Percentiles rank a stretch among this genome's conserved stretches.
Conservation (phyloP, 1,140 invertebrate species). For the Stenopsyche tienmushanensis region DNA sequence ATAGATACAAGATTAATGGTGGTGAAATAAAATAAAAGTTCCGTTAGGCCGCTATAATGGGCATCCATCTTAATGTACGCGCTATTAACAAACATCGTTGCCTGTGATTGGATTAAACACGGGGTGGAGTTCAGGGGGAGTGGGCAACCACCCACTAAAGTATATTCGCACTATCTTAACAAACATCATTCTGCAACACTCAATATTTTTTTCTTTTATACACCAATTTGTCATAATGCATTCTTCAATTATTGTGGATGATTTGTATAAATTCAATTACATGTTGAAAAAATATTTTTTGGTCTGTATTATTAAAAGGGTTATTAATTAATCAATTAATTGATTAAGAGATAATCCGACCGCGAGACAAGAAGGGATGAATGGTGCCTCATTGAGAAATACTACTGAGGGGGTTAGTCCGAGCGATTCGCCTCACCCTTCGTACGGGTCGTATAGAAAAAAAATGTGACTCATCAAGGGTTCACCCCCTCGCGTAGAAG, state of each 20-base stretch:
- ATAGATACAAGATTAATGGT: too few species aligned
- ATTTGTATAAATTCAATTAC: too few species aligned
- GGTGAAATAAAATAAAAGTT: background rate
- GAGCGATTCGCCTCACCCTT: background rate
- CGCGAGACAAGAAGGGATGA: too few species aligned
- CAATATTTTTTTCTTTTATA: too few species aligned
- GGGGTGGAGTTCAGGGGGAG: slow-evolving; percentile 19
- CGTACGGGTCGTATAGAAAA: slow-evolving; percentile 23
- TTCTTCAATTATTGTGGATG: too few species aligned
- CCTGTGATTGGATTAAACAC: slow-evolving; percentile 42
- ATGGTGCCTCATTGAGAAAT: too few species aligned
- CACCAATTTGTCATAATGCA: too few species aligned
- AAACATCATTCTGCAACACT: slow-evolving; percentile 16
- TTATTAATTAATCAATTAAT: background rate
- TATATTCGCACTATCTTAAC: slow-evolving; percentile 13
- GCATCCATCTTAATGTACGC: slow-evolving; percentile 27
- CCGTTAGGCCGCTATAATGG: too few species aligned
- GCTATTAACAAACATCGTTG: slow-evolving; percentile 42
- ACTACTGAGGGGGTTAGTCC: slow-evolving; percentile 7
- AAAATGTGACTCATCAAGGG: slow-evolving; percentile 40
- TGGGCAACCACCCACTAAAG: slow-evolving; percentile 6
- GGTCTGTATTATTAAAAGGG: background rate
- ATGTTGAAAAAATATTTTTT: too few species aligned
- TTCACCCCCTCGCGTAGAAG: slow-evolving; percentile 8
- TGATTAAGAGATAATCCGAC: too few species aligned